Evolutionary conservation across 2,888 invertebrate species (phyloP), one percentile per base, ranked within the genome.

Genomic region (Leucoptera coffeella): DNA sequence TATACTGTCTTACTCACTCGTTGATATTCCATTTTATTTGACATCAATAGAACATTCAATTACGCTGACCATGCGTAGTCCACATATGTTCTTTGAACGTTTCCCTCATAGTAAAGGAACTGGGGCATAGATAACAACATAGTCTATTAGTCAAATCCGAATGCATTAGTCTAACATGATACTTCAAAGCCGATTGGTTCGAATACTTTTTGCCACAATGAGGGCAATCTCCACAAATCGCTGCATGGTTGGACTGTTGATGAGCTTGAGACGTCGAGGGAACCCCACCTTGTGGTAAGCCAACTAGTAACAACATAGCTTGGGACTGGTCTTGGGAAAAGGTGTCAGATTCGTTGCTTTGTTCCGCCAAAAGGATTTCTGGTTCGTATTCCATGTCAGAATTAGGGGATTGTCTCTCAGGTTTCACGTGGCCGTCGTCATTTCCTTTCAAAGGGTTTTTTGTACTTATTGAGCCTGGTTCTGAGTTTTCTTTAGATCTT

Each of bases 71-170:
- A 45, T 81, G 81, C 42, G 71, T 75, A 31, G 77, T 73, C 59
- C 76, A 77, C 80, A 81, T 80, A 44, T 81, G 81, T 38, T 77
- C 77, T 48, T 80, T 80, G 47, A 77, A 80, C 22, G 77, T 77
- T 44, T 80, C 80, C 32, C 80, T 56, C 61, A 77, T 78, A 29
- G 77, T 76, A 38, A 81, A 81, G n/a, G 79, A 77, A 38, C 77
- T 72, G 14, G 81, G 81, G 44, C 81, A 81, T 26, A 81, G 56
- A 47, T 80, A 80, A 49, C 81, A 81, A 51, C 80, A 80, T 33
- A 80, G 65, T 46, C 78, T 69, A 44, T 80, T 80, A 12, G 77
- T 76, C 36, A 80, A 57, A 49, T 80, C 81, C 15, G 80, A 80
- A 54, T 80, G 81, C 58, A 81, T 78, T 45, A 81, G 54, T 36